Conservation (phyloP, 2,113 vertebrate genomes). For the Hippocampus mohnikei region DNA sequence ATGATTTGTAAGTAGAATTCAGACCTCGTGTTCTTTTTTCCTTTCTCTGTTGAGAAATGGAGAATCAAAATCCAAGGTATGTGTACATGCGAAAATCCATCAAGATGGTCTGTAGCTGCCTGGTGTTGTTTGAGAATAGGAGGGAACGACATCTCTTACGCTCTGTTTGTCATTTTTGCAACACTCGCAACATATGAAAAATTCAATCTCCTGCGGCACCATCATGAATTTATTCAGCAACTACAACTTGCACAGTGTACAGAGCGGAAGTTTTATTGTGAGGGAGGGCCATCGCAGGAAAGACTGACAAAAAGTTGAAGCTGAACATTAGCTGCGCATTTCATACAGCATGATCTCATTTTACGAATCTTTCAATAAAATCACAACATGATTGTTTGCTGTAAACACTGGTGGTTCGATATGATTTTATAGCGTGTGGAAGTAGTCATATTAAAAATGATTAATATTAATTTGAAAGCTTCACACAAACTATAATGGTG, state of each 20-base stretch:
- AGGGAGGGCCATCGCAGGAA: background rate
- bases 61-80: background rate
- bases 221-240: conserved; percentile 42
- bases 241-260: background rate
- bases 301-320: background rate
- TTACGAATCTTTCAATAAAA: background rate
- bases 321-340: background rate
- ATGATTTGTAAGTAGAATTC: background rate
- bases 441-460: no score
- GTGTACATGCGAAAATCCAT: conserved; percentile 6
- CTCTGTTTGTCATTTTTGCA: conserved; percentile 39
- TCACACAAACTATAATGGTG: no score
- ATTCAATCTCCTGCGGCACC: conserved; percentile 46
- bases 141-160: conserved; percentile 23
- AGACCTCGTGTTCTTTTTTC: background rate
- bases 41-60: background rate
- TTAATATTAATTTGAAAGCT: no score
- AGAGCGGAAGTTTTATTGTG: conserved; percentile 8
- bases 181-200: conserved; percentile 44
- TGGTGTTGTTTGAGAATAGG: background rate
- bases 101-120: background rate
- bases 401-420: background rate
- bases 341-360: background rate
- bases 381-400: background rate
- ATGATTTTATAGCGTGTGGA: background rate